phyloP scores from a whole-genome alignment of 2,113 vertebrate species.

The Corythornis madagascariensis region DNA sequence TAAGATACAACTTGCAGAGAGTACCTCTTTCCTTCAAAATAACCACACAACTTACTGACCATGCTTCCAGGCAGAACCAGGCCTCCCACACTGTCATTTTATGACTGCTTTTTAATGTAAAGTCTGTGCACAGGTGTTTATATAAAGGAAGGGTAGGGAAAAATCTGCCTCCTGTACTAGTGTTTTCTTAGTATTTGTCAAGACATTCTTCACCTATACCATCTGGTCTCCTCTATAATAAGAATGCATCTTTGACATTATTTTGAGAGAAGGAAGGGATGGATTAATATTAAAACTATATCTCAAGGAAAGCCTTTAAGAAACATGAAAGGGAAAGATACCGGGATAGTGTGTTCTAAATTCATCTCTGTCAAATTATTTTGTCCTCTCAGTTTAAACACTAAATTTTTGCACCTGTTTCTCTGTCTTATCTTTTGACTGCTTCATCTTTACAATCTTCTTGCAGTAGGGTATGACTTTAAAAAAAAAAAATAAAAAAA shows the following conservation, averaged over 20 bases:
- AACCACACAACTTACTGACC: background rate
- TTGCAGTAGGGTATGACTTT: background rate
- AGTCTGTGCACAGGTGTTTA: background rate
- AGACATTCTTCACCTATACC: background rate
- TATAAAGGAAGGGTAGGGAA: background rate
- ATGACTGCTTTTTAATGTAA: background rate
- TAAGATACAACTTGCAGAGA: background rate
- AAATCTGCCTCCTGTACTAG: background rate
- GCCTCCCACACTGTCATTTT: background rate
- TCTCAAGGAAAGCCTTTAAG: background rate
- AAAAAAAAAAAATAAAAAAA: background rate
- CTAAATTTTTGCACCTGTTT: background rate
- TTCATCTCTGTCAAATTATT: background rate
- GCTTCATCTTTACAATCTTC: background rate
- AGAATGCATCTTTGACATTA: background rate
- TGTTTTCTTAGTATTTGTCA: constrained; percentile 7
- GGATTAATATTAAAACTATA: background rate
- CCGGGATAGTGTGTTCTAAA: background rate
- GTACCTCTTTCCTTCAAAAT: background rate
- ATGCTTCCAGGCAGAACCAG: background rate
- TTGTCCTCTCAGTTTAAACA: background rate
- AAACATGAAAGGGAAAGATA: background rate
- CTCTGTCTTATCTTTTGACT: background rate
- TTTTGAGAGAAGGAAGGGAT: background rate
- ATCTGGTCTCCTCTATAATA: background rate